Base-by-base conservation (phyloP, 2,797 vertebrate species). In the Lagocephalus sceleratus region DNA sequence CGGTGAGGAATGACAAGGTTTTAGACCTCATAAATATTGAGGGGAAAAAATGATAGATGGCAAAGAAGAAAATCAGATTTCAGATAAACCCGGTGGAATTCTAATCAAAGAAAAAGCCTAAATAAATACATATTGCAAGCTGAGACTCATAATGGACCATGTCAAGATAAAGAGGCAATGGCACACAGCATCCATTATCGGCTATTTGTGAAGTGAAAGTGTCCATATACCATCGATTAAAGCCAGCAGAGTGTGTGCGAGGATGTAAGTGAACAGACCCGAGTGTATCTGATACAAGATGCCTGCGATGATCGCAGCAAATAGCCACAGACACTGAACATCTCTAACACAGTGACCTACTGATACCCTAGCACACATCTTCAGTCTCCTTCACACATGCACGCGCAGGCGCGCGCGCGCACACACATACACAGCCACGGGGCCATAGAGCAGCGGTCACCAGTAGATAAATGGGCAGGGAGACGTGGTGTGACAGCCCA, bases 381-480 rank as follows among this genome's bases (percentile, higher is more conserved):
- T 16, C 6, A 29, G 14, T 45, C 47, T 35, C 12, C 12, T 14
- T 35, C 40, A 60, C 51, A 39, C 38, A 39, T 11, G 17, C 35
- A 41, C 57, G 63, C 51, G 59, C 61, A 38, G 53, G 54, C 66
- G 67, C 56, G 32, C 4, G 12, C 19, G 63, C 50, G 59, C 62
- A 41, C 55, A 57, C 66, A 71, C 58, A 41, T 4, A 42, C 19
- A 25, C 11, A 11, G 22, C 45, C 57, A 65, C 56, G 46, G 62
- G 57, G n/a, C 43, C 53, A 42, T 35, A 54, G 66, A 62, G 51
- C 59, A 60, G 38, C 47, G 67, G 80, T 71, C 68, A 44, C 50
- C 63, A 11, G 6, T 58, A 82, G 82, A 85, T 72, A 78, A 87
- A 86, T 29, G 59, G 82, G 67, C 58, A 62, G 63, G 62, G 59